Evolutionary conservation across 2,113 vertebrate genomes (phyloP), one percentile per base, ranked within the genome.

Genomic region (Protobothrops mucrosquamatus): DNA sequence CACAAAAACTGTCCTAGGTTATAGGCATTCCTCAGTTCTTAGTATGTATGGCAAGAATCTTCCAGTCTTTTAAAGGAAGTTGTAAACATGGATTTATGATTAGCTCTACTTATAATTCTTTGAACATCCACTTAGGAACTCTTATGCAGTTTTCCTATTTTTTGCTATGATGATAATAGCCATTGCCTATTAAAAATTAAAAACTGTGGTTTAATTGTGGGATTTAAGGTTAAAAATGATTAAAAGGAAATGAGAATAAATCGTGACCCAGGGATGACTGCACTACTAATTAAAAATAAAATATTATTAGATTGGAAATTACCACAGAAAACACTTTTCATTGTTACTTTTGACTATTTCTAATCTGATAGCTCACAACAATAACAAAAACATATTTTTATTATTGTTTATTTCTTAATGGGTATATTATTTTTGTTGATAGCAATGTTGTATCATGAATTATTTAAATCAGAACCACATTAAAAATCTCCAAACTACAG

Each of bases 341-440:
- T 94, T 91, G 86, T 2, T 20, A 7, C 12, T 94, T 95, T 81
- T 96, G 94, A 92, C 10, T 96, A 18, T 5, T 20, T 94, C n/a
- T 93, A 2, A 11, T 34, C 69, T 4, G 46, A 95, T 96, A 92
- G 92, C 7, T 52, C 9, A 91, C 39, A 89, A 34, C 89, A 0
- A 56, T 26, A 81, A 20, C n/a, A 74, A 74, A 34, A 81, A 81
- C 34, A 39, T 74, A 20, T 20, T 81, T 22, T 57, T 81, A 81
- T 39, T 93, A 91, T 54, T 92, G n/a, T 92, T 94, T 93, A 94
- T 91, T 89, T 95, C 26, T 20, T 64, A 94, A 93, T 95, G 34
- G 34, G 74, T 94, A 10, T 39, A 15, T 81, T 22, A 91, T 94
- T 94, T 94, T 94, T 86, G 51, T 94, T 56, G 22, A 92, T 55